A percentile compares a stretch with the other conserved stretches of the same genome.
Conservation (phyloP, 2,888 invertebrate species). For the Meghimatium bilineatum region DNA sequence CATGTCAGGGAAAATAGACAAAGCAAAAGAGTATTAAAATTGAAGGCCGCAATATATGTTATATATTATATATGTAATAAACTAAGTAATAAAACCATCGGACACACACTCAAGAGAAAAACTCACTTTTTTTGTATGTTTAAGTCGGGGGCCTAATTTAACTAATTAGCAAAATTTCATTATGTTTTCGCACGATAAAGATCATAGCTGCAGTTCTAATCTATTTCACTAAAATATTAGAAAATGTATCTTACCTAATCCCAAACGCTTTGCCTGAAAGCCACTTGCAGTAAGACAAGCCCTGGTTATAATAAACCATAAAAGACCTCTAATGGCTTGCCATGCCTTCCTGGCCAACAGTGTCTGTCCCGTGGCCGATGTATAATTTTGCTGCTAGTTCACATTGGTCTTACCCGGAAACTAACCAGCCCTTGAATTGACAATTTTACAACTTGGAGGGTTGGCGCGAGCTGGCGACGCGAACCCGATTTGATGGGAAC, state of each 20-base stretch:
- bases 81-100: too few relatives aligned
- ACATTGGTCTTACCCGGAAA: neutral
- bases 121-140: too few relatives aligned
- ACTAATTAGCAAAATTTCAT: too few relatives aligned
- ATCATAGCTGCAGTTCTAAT: too few relatives aligned
- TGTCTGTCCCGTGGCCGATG: neutral
- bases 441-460: neutral
- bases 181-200: too few relatives aligned
- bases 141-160: too few relatives aligned
- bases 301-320: neutral
- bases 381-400: neutral
- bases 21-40: too few relatives aligned
- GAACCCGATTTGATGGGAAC: neutral
- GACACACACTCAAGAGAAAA: too few relatives aligned
- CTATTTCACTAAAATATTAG: neutral
- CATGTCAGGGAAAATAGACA: too few relatives aligned
- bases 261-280: neutral
- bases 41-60: too few relatives aligned
- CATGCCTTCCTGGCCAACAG: neutral
- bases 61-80: too few relatives aligned
- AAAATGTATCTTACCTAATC: neutral
- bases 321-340: neutral
- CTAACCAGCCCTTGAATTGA: slow-evolving; percentile 20
- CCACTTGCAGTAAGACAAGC: neutral
- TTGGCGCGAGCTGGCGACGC: slow-evolving; percentile 2